These are phyloP conservation scores for Penelope pileata DNA, from an alignment of 2,113 vertebrate genomes.

Conservation along the genomic window DNA sequence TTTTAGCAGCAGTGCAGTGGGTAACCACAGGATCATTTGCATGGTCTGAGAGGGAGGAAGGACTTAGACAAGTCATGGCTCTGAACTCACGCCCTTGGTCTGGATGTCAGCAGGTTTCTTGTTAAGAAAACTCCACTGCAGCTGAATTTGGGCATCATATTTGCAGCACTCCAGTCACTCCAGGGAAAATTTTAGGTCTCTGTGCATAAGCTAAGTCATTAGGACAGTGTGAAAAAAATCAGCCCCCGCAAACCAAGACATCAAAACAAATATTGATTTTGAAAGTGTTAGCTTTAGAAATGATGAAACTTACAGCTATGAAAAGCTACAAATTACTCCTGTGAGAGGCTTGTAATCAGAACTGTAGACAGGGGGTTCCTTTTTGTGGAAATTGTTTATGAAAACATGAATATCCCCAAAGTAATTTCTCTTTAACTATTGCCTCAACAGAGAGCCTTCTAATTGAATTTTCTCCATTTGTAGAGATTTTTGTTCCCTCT, in stretches of 20 bases:
- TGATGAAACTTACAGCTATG: slow-evolving; percentile 2
- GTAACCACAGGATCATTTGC: neutral
- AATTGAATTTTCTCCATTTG: slow-evolving; percentile 29
- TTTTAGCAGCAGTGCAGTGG: neutral
- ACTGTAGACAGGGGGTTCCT: neutral
- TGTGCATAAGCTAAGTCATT: slow-evolving; percentile 40
- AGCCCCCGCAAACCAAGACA: neutral
- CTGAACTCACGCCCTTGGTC: neutral
- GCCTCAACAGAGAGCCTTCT: slow-evolving; percentile 3
- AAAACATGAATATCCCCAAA: slow-evolving; percentile 8
- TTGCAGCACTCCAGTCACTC: slow-evolving; percentile 8
- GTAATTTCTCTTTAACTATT: slow-evolving; percentile 41
- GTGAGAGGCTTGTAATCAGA: neutral
- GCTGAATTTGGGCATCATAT: neutral
- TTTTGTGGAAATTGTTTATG: slow-evolving; percentile 33
- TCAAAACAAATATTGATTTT: slow-evolving; percentile 25
- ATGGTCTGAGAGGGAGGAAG: neutral
- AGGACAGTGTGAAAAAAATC: slow-evolving; percentile 40
- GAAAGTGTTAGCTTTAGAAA: slow-evolving; percentile 42
- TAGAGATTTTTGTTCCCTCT: slow-evolving; percentile 1
- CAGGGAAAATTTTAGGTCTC: slow-evolving; percentile 59
- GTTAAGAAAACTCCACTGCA: slow-evolving; percentile 21
- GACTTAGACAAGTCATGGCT: neutral
- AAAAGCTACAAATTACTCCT: slow-evolving; percentile 45
- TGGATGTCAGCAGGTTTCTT: neutral